phyloP scores from a whole-genome alignment of 2,797 vertebrate species.

The Petrocephalus sullivani region DNA sequence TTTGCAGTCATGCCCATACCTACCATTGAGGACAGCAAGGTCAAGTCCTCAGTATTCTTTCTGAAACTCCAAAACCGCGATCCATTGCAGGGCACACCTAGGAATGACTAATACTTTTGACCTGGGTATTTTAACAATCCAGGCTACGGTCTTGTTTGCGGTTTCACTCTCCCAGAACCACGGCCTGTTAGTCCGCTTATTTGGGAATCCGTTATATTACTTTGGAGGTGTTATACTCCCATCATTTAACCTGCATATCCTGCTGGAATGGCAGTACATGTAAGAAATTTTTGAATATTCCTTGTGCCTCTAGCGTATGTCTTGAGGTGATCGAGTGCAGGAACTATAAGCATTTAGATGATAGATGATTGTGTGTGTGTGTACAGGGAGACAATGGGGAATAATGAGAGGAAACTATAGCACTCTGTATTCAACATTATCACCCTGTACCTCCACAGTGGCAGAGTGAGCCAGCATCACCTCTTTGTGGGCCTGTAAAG shows the following conservation, averaged over 20 bases:
- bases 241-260: neutral
- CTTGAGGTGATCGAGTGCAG: neutral
- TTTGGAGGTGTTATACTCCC: neutral
- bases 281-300: neutral
- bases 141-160: neutral
- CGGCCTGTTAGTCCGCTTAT: neutral
- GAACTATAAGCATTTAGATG: neutral
- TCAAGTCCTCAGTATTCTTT: neutral
- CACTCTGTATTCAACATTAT: neutral
- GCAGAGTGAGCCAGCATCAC: neutral
- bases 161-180: neutral
- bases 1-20: neutral
- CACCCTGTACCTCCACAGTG: neutral
- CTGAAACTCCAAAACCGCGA: neutral
- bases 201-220: neutral
- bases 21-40: neutral
- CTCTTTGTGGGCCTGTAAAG: neutral
- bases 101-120: neutral
- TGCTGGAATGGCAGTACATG: neutral
- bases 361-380: neutral
- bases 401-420: neutral
- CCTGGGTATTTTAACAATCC: neutral
- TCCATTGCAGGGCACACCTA: neutral
- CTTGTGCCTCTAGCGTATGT: neutral
- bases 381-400: neutral